Base-by-base conservation (phyloP, 92 coral and sea anemone species). In the Umimayanthus chanpuru region DNA sequence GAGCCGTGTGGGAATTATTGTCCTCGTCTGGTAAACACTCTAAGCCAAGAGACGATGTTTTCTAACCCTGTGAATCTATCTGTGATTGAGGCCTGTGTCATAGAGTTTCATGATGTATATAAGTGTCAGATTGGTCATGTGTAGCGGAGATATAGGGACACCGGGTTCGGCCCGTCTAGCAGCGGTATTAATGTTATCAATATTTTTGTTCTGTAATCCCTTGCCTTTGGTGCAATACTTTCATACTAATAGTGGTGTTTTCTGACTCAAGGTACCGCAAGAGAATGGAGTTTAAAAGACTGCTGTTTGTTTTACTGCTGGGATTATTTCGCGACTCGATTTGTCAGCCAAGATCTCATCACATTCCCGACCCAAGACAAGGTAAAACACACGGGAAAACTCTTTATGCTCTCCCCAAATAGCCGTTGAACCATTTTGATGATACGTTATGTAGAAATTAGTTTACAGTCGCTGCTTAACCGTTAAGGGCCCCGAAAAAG, bases 341-440 rank as follows among this genome's bases (percentile, higher is more conserved):
- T 70, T 83, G 87, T 83, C 87, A 83, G 78, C 77, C 43, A 41
- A 18, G 50, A 41, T 70, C 70, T 83, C 79, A 83, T 41, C 87
- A 83, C 87, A 23, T 83, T 55, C 87, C 87, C 16, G 47, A 71
- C 23, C 28, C 79, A 20, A 83, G 87, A 83, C 87, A 70, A 83
- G 87, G 87, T 83, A 83, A 36, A 28, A 70, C 18, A 10, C 44
- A 4, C 44, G 29, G 78, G 68, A 36, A 44, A 47, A 50, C 64
- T 43, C 21, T 26, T 78, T 20, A 16, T 40, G 25, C 40, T 73
- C 21, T 75, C 11, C 65, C 71, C 25, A 43, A 41, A 83, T 41
- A 72, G 73, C 41, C 25, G 5, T 70, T 7, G 58, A 5, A 83
- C 28, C 12, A 53, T 53, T 53, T 43, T 47, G 67, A 83, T 83